phyloP scores from a whole-genome alignment of 2,888 invertebrate genomes.

The Drosophila stalkeri region DNA sequence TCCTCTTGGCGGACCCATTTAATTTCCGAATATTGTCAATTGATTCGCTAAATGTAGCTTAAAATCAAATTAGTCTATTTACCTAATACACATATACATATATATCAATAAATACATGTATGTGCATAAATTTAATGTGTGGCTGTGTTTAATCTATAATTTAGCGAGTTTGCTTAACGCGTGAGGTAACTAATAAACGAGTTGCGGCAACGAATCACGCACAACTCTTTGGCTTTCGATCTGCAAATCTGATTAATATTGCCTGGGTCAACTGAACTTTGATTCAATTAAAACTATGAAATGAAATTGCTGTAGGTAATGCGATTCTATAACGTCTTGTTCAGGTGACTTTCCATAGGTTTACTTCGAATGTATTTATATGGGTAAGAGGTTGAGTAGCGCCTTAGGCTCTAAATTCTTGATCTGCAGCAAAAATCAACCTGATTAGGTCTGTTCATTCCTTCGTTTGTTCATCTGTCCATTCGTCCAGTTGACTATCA shows the following conservation, averaged over 20 bases:
- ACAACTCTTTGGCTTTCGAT: neutral
- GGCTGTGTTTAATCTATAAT: constrained; percentile 2
- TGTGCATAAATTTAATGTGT: constrained; percentile 1
- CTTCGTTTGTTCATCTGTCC: neutral
- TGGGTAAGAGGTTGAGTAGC: neutral
- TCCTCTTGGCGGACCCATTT: neutral
- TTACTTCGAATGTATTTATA: too few relatives aligned
- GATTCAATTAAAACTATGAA: neutral
- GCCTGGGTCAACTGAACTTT: neutral
- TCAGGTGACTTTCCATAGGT: neutral
- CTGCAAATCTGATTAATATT: neutral
- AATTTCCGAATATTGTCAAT: constrained; percentile 6
- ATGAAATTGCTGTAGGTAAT: neutral
- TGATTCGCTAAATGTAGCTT: constrained; percentile 23
- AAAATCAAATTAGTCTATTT: neutral
- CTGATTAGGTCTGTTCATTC: neutral
- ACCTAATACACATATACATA: neutral
- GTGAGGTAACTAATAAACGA: neutral
- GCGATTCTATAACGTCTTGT: neutral
- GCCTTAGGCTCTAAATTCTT: too few relatives aligned
- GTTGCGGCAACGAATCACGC: neutral
- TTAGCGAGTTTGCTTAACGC: neutral
- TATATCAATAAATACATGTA: neutral
- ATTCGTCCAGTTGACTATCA: neutral
- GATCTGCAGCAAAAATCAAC: too few relatives aligned